Evolutionary conservation across 2,797 vertebrate species (phyloP).

Genomic region (Bryconaethiops microstoma): DNA sequence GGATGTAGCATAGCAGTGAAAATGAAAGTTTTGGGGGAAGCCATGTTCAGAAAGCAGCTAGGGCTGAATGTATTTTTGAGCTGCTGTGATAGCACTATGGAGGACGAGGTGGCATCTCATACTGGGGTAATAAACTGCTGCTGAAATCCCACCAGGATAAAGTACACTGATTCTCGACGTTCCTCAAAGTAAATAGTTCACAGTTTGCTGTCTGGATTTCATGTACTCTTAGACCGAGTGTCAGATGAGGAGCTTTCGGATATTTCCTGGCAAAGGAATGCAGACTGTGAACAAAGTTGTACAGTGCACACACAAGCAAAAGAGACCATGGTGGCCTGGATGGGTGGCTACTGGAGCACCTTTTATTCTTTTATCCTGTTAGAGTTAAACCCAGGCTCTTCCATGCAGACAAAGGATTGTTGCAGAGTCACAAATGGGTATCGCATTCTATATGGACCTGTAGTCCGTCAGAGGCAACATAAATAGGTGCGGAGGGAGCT

Average conservation of each 20-base stretch:
- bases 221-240: conserved; percentile 54
- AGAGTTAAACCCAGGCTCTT: conserved; percentile 23
- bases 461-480: background rate
- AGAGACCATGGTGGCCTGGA: conserved; percentile 16
- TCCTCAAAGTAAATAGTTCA: conserved; percentile 59
- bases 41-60: conserved; percentile 28
- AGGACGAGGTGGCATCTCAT: conserved; percentile 45
- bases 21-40: conserved; percentile 19
- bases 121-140: conserved; percentile 47
- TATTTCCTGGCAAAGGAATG: conserved; percentile 49
- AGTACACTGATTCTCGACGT: conserved; percentile 54
- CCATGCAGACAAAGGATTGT: background rate
- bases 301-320: conserved; percentile 31
- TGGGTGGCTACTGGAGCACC: conserved; percentile 25
- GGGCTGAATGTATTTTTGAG: conserved; percentile 43
- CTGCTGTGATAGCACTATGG: conserved; percentile 18
- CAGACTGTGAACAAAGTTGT: conserved; percentile 44
- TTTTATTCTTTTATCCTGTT: conserved; percentile 29
- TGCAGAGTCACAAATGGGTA: background rate
- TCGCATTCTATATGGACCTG: background rate
- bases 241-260: conserved; percentile 49
- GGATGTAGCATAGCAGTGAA: conserved; percentile 13
- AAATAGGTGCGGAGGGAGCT: background rate
- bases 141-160: conserved; percentile 57
- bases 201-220: conserved; percentile 62